phyloP scores from a whole-genome alignment of 1,140 invertebrate genomes.

The Papilio dardanus region DNA sequence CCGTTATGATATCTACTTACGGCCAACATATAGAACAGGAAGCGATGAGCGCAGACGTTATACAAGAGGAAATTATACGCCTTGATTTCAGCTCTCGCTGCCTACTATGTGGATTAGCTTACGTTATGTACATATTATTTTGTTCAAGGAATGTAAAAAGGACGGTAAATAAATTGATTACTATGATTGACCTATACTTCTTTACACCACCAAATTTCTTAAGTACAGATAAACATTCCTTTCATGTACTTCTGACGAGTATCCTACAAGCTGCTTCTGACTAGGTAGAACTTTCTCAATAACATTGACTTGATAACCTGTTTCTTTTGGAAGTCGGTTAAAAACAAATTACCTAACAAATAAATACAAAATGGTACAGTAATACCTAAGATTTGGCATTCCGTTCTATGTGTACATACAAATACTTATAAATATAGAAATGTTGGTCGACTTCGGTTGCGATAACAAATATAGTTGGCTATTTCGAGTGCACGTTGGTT shows the following conservation, averaged over 20 bases:
- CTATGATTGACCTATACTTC: too few species aligned
- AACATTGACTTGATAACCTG: too few species aligned
- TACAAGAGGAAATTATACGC: background rate
- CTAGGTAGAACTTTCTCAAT: too few species aligned
- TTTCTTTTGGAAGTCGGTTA: too few species aligned
- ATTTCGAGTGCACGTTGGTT: constrained; percentile 41
- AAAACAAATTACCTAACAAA: too few species aligned
- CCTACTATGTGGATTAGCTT: background rate
- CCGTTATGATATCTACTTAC: constrained; percentile 50
- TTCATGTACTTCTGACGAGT: too few species aligned
- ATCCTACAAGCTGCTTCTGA: background rate
- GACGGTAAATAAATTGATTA: too few species aligned
- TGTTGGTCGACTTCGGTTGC: background rate
- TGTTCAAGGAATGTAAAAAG: background rate
- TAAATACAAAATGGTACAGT: too few species aligned
- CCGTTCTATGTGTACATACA: background rate
- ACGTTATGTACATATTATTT: background rate
- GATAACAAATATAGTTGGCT: constrained; percentile 59
- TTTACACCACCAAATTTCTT: too few species aligned
- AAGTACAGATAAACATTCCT: too few species aligned
- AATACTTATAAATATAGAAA: background rate
- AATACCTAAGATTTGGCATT: too few species aligned
- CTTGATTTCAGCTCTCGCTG: background rate
- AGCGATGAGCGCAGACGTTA: constrained; percentile 13
- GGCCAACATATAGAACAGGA: constrained; percentile 39